These are phyloP conservation scores for Meliscaeva auricollis DNA, from an alignment of 2,888 invertebrate genomes.

Conservation along the genomic window DNA sequence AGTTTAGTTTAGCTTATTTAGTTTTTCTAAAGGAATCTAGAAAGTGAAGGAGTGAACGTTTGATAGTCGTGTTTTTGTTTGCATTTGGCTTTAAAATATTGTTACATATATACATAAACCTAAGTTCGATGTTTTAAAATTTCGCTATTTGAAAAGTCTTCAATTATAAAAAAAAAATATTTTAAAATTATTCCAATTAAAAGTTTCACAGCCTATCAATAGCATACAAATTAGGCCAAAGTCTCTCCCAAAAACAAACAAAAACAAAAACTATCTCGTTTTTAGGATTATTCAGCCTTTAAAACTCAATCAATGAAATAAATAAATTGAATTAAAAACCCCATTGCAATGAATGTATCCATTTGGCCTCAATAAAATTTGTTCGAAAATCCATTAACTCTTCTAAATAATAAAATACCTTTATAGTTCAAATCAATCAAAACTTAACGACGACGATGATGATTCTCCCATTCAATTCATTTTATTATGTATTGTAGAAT, in stretches of 20 bases:
- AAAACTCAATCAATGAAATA: slow-evolving; percentile 34
- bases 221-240: slow-evolving; percentile 1
- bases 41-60: too few relatives aligned
- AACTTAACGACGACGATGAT: slow-evolving; percentile 5
- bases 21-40: too few relatives aligned
- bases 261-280: not conserved
- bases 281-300: slow-evolving; percentile 11
- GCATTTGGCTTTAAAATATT: too few relatives aligned
- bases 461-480: slow-evolving; percentile 16
- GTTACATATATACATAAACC: too few relatives aligned
- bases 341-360: slow-evolving; percentile 13
- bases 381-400: slow-evolving; percentile 66
- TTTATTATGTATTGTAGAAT: too few relatives aligned
- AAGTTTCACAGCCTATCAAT: not conserved
- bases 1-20: too few relatives aligned
- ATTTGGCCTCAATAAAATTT: slow-evolving; percentile 59
- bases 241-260: not conserved
- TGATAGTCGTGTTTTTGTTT: too few relatives aligned
- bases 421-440: slow-evolving; percentile 69
- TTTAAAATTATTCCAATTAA: not conserved
- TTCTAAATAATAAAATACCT: slow-evolving; percentile 70
- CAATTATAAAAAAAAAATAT: too few relatives aligned
- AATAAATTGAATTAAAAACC: slow-evolving; percentile 46
- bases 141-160: too few relatives aligned
- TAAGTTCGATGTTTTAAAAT: too few relatives aligned